Base-by-base conservation (phyloP, 2,888 invertebrate species). In the Euplagia quadripunctaria region DNA sequence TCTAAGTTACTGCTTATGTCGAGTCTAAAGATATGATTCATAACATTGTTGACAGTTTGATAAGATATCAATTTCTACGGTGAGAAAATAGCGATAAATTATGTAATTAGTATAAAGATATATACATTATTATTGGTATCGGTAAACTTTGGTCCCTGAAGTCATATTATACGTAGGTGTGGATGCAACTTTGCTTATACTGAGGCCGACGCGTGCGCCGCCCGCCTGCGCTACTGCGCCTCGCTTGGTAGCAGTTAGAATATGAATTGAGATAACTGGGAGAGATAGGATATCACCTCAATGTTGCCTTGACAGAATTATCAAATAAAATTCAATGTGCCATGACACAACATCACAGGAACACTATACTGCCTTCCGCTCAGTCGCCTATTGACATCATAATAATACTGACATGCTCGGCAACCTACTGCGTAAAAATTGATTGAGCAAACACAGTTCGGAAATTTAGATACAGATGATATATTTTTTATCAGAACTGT, bases 311-410 rank as follows among this genome's bases (percentile, higher is more conserved):
- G 74, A 74, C 55, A 76, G 64, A 74, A 76, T 75, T 42, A 63
- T 65, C 72, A 76, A 80, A 68, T 84, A 83, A 83, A 83, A 85
- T 69, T 75, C 80, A 82, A 82, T 79, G 82, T 77, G 73, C 75
- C 75, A 72, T 68, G 69, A 72, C 58, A 61, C 68, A 52, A 61
- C 67, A 49, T 52, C 64, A 67, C 70, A 71, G 51, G 63, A 69
- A 74, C 64, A 75, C 55, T 64, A 69, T 69, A 67, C 31, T 67
- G 51, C 66, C 76, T 80, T 79, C 69, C 76, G 80, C 76, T 79
- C 68, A 78, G 42, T 83, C 31, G 67, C 72, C 79, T 63, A 16
- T 66, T 14, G 74, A 79, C 73, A 79, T 71, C 61, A 71, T 70
- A 76, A 66, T 46, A 75, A 74, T 51, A 17, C 41, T 31, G 42